Conservation (phyloP, 2,888 invertebrate genomes). For the Protonemura montana region DNA sequence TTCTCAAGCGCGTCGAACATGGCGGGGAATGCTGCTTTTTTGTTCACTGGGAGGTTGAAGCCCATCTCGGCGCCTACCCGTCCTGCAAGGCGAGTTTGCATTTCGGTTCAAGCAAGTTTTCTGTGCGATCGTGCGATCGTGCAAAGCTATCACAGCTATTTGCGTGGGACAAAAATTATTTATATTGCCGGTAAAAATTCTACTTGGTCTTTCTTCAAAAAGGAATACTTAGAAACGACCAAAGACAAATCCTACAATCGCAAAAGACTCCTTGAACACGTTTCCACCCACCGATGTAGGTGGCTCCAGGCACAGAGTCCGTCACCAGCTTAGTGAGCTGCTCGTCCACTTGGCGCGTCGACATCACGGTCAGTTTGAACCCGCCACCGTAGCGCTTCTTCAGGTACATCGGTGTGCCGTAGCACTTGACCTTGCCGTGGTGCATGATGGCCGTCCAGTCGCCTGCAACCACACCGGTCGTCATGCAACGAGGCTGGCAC, state of each 20-base stretch:
- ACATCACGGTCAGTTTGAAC: slow-evolving; percentile 58
- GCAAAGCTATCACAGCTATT: too few relatives aligned
- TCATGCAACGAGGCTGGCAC: not conserved
- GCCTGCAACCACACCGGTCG: not conserved
- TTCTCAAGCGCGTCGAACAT: not conserved
- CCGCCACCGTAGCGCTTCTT: slow-evolving; percentile 66
- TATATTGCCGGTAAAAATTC: too few relatives aligned
- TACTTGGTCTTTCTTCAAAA: too few relatives aligned
- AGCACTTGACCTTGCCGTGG: slow-evolving; percentile 74
- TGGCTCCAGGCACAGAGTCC: slow-evolving; percentile 55
- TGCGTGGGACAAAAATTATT: too few relatives aligned
- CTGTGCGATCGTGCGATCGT: too few relatives aligned
- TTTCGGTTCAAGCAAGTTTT: too few relatives aligned
- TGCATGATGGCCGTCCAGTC: slow-evolving; percentile 89
- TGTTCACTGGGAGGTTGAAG: slow-evolving; percentile 65
- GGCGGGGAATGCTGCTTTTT: slow-evolving; percentile 64
- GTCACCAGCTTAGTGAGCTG: slow-evolving; percentile 53
- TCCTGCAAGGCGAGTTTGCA: not conserved
- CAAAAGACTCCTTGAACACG: too few relatives aligned
- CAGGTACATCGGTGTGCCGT: slow-evolving; percentile 82
- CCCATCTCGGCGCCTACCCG: slow-evolving; percentile 60
- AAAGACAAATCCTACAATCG: too few relatives aligned
- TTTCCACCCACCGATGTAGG: slow-evolving; percentile 52
- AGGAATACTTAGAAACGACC: too few relatives aligned
- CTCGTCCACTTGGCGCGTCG: slow-evolving; percentile 51